A percentile compares a stretch with the other conserved stretches of the same genome.
phyloP scores from a whole-genome alignment of 2,888 invertebrate genomes.

The Thera obeliscata region DNA sequence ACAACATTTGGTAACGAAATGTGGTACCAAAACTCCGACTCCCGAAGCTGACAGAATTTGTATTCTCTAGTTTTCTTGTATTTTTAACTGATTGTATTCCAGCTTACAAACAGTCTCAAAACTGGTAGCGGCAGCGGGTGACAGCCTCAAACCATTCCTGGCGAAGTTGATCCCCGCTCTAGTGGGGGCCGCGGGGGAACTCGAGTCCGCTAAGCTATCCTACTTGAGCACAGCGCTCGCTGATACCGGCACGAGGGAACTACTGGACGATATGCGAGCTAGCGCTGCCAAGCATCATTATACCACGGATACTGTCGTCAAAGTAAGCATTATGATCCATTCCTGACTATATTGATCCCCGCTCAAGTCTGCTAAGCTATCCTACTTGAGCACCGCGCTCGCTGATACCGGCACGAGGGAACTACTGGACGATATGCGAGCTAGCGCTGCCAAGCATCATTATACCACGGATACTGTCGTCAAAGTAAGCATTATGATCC shows the following conservation, averaged over 20 bases:
- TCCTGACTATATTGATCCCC: conserved; percentile 91
- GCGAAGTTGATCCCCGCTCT: conserved; percentile 92
- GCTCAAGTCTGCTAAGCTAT: conserved; percentile 92
- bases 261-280: conserved; percentile 91
- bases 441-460: conserved; percentile 92
- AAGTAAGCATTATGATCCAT: conserved; percentile 91
- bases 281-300: conserved; percentile 93
- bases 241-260: conserved; percentile 89
- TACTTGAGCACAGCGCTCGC: conserved; percentile 90
- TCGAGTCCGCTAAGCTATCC: conserved; percentile 91
- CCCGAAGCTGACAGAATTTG: too few relatives aligned
- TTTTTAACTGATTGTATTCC: conserved; percentile 23
- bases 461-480: conserved; percentile 95
- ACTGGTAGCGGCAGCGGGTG: conserved; percentile 92
- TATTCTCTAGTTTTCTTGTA: too few relatives aligned
- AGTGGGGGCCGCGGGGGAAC: conserved; percentile 93
- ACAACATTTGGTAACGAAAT: too few relatives aligned
- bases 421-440: conserved; percentile 90
- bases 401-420: conserved; percentile 90
- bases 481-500: conserved; percentile 91
- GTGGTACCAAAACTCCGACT: too few relatives aligned
- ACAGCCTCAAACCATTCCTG: conserved; percentile 91
- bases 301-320: conserved; percentile 93
- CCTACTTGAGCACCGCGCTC: conserved; percentile 90
- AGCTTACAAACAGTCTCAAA: conserved; percentile 94